A percentile compares a stretch with the other conserved stretches of the same genome.
phyloP scores from a whole-genome alignment of 2,113 vertebrate species.

The Euleptes europaea region DNA sequence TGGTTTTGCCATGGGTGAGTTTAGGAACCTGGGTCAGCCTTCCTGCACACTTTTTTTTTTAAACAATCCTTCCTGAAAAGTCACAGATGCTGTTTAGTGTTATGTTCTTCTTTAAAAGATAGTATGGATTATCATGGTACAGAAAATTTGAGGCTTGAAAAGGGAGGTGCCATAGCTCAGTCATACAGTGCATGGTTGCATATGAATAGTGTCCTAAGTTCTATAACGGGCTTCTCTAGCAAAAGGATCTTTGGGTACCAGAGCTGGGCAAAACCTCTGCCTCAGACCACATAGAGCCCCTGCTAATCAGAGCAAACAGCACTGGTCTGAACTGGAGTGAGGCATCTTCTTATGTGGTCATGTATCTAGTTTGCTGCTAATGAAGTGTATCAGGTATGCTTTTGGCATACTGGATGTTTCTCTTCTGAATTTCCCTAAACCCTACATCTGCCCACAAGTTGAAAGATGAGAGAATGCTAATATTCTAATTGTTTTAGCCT shows the following conservation, averaged over 20 bases:
- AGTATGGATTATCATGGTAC: neutral
- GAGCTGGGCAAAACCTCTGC: neutral
- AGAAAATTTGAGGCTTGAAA: neutral
- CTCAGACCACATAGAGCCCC: neutral
- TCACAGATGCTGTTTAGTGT: neutral
- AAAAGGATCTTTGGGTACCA: neutral
- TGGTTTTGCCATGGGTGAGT: conserved; percentile 98
- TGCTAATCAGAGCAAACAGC: neutral
- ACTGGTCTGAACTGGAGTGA: neutral
- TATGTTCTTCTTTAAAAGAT: neutral
- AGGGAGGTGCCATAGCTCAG: neutral
- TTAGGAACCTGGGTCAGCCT: neutral
- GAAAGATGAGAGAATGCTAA: neutral
- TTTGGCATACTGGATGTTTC: neutral
- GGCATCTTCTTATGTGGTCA: neutral
- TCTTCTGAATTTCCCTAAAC: too few species aligned
- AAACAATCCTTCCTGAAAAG: neutral
- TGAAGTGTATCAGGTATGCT: neutral
- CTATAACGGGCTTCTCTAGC: neutral
- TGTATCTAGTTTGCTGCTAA: neutral
- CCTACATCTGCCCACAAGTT: too few species aligned
- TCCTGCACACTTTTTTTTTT: neutral
- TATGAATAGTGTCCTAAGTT: neutral
- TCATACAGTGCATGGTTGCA: neutral
- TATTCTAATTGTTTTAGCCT: neutral